Percentiles rank a stretch among this genome's conserved stretches.
Conservation (phyloP, 1,140 invertebrate genomes). For the Cyphomyrmex costatus region DNA sequence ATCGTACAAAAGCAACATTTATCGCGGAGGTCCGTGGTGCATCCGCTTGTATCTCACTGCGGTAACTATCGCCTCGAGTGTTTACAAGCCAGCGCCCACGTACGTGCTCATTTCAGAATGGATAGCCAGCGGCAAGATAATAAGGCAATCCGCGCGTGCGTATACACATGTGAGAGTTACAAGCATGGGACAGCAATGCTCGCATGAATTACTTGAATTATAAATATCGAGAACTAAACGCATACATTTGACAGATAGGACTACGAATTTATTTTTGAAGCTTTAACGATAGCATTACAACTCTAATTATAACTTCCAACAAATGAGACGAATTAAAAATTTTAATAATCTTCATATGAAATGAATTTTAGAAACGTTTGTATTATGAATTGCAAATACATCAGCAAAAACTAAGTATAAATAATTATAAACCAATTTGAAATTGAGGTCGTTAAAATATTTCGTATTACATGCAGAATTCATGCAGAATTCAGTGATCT, state of each 20-base stretch:
- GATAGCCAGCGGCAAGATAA: constrained; percentile 73
- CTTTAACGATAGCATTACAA: neutral
- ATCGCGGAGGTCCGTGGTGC: constrained; percentile 26
- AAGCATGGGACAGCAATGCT: neutral
- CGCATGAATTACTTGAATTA: neutral
- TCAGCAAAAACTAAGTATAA: neutral
- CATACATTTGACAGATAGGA: neutral
- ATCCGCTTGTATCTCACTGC: constrained; percentile 40
- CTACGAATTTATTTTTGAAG: constrained; percentile 1
- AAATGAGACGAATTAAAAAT: neutral
- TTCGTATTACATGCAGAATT: neutral
- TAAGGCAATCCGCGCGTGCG: constrained; percentile 73
- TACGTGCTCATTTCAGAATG: constrained; percentile 70
- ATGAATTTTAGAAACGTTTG: neutral
- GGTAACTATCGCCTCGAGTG: constrained; percentile 53
- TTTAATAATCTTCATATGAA: neutral
- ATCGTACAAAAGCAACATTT: constrained; percentile 55
- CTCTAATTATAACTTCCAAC: neutral
- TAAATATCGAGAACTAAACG: neutral
- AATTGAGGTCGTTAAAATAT: neutral
- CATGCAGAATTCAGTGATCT: neutral
- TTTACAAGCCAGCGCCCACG: constrained; percentile 57
- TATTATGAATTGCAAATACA: neutral
- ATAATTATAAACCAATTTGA: neutral
- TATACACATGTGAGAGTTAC: constrained; percentile 7